These are phyloP conservation scores for Takifugu bimaculatus DNA, from an alignment of 2,113 vertebrate genomes.

Conservation along the genomic window DNA sequence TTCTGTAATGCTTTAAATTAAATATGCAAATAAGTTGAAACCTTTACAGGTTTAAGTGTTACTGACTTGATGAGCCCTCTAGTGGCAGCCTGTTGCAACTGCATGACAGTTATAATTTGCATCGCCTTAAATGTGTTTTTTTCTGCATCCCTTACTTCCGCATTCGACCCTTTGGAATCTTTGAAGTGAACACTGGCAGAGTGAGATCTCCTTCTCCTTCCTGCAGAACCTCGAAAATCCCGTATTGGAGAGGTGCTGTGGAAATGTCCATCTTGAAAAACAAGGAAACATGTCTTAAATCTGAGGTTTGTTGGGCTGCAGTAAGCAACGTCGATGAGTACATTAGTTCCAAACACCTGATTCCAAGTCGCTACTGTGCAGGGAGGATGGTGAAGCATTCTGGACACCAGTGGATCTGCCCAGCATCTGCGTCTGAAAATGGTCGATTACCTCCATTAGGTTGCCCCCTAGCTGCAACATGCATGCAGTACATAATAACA, in stretches of 20 bases:
- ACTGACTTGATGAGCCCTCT: constrained; percentile 23
- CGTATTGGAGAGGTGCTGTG: constrained; percentile 84
- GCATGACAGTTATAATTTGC: background rate
- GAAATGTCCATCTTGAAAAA: constrained; percentile 76
- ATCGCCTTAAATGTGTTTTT: background rate
- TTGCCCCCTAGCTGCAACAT: constrained; percentile 83
- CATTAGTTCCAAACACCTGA: constrained; percentile 69
- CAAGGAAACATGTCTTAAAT: background rate
- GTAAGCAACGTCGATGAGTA: background rate
- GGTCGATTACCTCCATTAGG: constrained; percentile 86
- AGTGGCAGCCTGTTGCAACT: constrained; percentile 14
- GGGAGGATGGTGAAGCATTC: constrained; percentile 82
- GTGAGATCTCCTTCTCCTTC: constrained; percentile 74
- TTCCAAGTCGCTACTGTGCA: constrained; percentile 86
- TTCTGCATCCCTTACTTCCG: constrained; percentile 71
- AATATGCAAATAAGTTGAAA: too few species aligned
- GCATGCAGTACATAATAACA: background rate
- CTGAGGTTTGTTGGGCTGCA: background rate
- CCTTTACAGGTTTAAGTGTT: background rate
- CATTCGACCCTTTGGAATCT: constrained; percentile 50
- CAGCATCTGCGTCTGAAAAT: constrained; percentile 79
- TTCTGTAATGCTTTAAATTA: too few species aligned
- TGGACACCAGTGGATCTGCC: constrained; percentile 63
- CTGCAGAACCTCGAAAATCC: constrained; percentile 63
- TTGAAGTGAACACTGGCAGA: constrained; percentile 83